Percentiles rank a stretch among this genome's conserved stretches.
phyloP scores from a whole-genome alignment of 2,888 invertebrate species.

The Idaea biselata region DNA sequence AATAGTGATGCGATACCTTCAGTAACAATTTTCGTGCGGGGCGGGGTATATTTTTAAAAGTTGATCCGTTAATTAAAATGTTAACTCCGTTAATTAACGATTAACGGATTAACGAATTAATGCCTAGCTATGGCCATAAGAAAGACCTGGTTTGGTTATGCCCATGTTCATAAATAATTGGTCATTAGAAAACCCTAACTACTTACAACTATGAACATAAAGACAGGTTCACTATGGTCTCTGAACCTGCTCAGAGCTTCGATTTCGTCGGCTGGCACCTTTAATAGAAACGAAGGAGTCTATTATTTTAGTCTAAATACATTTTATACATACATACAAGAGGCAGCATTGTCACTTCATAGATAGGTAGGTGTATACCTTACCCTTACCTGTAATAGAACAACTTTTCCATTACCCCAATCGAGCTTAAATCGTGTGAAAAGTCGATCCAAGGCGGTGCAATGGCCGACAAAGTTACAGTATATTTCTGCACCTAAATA shows the following conservation, averaged over 20 bases:
- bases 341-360: no score
- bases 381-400: conserved; percentile 56
- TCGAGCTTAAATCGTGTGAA: conserved; percentile 59
- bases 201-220: conserved; percentile 62
- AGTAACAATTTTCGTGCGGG: no score
- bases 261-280: conserved; percentile 64
- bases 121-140: no score
- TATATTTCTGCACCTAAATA: conserved; percentile 63
- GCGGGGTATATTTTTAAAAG: no score
- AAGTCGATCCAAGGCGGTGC: conserved; percentile 55
- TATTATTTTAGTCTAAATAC: neutral
- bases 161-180: no score
- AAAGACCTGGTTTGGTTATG: no score
- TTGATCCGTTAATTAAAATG: no score
- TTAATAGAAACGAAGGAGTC: conserved; percentile 13
- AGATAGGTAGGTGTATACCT: no score
- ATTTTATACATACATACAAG: no score
- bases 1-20: no score
- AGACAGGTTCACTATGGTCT: conserved; percentile 62
- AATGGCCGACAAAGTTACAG: conserved; percentile 52
- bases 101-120: no score
- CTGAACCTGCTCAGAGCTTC: conserved; percentile 49
- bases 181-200: neutral
- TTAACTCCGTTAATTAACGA: no score
- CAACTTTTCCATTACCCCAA: conserved; percentile 58